Percentiles rank a stretch among this genome's conserved stretches.
phyloP scores from a whole-genome alignment of 2,888 invertebrate genomes.

The Siphonodentalium dalli region DNA sequence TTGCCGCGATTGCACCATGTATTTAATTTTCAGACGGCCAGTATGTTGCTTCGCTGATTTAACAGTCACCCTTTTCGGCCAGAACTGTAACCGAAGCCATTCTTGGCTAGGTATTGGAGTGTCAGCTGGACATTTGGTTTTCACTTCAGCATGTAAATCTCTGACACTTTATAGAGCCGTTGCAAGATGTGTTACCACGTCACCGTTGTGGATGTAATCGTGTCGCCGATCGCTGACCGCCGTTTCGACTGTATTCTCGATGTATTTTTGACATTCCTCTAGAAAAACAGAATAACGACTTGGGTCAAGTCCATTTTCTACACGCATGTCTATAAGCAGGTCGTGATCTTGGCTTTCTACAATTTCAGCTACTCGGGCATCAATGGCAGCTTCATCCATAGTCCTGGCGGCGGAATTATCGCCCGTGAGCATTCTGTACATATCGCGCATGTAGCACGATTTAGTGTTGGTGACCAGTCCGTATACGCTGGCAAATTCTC shows the following conservation, averaged over 20 bases:
- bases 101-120: constrained; percentile 4
- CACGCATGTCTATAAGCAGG: constrained; percentile 2
- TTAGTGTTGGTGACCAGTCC: constrained; percentile 5
- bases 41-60: constrained; percentile 8
- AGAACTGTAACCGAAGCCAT: constrained; percentile 16
- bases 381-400: not conserved
- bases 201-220: not conserved
- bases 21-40: no score
- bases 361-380: not conserved
- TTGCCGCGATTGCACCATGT: no score
- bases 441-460: constrained; percentile 1
- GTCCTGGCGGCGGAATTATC: constrained; percentile 8
- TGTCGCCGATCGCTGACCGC: constrained; percentile 7
- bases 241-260: constrained; percentile 3
- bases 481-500: constrained; percentile 1
- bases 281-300: constrained; percentile 5
- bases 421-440: constrained; percentile 5
- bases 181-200: not conserved
- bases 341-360: constrained; percentile 7
- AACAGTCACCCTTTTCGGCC: constrained; percentile 1
- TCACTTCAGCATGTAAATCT: constrained; percentile 2
- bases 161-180: constrained; percentile 1
- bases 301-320: constrained; percentile 1
- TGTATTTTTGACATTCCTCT: constrained; percentile 6
- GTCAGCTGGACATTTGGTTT: not conserved